These are phyloP conservation scores for Adelges cooleyi DNA, from an alignment of 1,140 invertebrate species.

Conservation along the genomic window DNA sequence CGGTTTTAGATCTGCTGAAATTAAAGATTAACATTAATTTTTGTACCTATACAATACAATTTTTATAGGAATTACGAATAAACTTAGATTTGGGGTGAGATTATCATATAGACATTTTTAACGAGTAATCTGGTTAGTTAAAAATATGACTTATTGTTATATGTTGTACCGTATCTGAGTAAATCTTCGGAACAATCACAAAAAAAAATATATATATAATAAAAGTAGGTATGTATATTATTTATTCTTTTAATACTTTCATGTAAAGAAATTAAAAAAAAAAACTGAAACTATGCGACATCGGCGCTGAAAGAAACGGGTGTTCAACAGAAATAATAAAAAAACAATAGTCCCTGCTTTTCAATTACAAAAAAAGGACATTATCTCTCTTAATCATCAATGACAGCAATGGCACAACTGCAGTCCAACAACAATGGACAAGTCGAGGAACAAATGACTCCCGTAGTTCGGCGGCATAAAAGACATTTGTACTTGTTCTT, in stretches of 20 bases:
- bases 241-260: slow-evolving; percentile 20
- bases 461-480: slow-evolving; percentile 25
- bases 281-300: neutral
- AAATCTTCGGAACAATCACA: too few species aligned
- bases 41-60: too few species aligned
- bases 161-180: too few species aligned
- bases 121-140: too few species aligned
- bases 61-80: too few species aligned
- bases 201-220: too few species aligned
- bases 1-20: too few species aligned
- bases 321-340: slow-evolving; percentile 3
- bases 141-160: too few species aligned
- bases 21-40: too few species aligned
- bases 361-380: slow-evolving; percentile 3
- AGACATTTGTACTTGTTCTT: slow-evolving; percentile 28
- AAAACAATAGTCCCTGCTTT: slow-evolving; percentile 17
- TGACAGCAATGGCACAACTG: neutral
- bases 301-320: neutral
- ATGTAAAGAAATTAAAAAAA: slow-evolving; percentile 20
- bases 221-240: too few species aligned
- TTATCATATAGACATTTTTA: too few species aligned
- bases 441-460: slow-evolving; percentile 24
- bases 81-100: too few species aligned
- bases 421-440: slow-evolving; percentile 18
- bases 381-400: slow-evolving; percentile 22